Evolutionary conservation across 2,797 vertebrate genomes (phyloP).

Genomic region (Echiichthys vipera): DNA sequence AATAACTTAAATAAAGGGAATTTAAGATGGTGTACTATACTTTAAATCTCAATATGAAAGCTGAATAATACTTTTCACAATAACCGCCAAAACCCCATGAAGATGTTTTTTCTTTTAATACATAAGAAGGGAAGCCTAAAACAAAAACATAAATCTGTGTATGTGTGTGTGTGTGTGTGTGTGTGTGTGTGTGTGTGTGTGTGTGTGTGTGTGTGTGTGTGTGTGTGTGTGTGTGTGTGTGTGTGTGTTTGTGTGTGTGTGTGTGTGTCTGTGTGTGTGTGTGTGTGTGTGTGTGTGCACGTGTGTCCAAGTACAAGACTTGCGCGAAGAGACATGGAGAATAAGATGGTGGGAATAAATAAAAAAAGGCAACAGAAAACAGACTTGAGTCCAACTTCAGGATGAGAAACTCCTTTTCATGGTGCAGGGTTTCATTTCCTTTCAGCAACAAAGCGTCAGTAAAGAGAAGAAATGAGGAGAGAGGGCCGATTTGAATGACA

Average conservation of each 20-base stretch:
- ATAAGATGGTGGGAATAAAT: background rate
- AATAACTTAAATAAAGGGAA: background rate
- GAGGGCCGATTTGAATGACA: constrained; percentile 30
- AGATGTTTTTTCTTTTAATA: background rate
- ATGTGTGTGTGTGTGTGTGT: too few species aligned
- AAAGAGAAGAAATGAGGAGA: background rate
- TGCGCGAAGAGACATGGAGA: constrained; percentile 23
- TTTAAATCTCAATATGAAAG: background rate
- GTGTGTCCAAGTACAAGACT: background rate
- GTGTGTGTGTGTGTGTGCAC: too few species aligned
- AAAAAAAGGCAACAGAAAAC: constrained; percentile 4
- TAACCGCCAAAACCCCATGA: background rate
- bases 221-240: too few species aligned
- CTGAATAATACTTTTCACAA: background rate
- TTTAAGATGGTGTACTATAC: background rate
- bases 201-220: too few species aligned
- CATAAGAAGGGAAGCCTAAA: background rate
- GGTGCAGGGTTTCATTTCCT: constrained; percentile 49
- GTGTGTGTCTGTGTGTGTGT: too few species aligned
- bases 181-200: too few species aligned
- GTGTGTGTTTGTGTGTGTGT: too few species aligned
- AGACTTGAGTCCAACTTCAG: constrained; percentile 25
- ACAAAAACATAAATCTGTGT: background rate
- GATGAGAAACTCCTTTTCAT: constrained; percentile 52
- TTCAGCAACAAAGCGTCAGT: constrained; percentile 51